Conservation (phyloP, 2,888 invertebrate genomes). For the Lasioglossum calceatum region DNA sequence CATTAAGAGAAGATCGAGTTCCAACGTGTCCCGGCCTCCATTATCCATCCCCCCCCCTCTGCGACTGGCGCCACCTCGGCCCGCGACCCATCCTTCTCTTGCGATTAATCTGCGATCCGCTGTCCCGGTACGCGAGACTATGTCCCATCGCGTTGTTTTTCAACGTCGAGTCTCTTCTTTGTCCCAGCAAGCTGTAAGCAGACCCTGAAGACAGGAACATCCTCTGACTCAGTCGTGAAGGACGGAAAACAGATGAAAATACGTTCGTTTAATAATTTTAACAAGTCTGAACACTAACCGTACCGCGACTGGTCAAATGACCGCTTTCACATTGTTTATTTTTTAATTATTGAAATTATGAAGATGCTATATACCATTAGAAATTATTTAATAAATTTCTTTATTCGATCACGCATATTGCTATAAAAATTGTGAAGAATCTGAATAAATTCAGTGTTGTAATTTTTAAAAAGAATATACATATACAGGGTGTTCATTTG, state of each 20-base stretch:
- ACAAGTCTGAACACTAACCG: too few species aligned
- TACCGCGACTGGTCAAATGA: too few species aligned
- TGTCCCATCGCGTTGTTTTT: not conserved
- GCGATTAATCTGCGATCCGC: not conserved
- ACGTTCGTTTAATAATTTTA: not conserved
- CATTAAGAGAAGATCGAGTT: conserved; percentile 23
- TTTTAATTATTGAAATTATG: too few species aligned
- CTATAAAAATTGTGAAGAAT: too few species aligned
- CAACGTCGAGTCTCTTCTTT: not conserved
- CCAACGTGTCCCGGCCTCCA: not conserved
- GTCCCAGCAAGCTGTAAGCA: not conserved
- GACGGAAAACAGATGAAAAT: not conserved
- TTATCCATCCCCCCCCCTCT: not conserved
- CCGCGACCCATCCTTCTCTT: not conserved
- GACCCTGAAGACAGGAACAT: not conserved
- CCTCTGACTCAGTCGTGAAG: not conserved
- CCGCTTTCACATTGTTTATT: too few species aligned
- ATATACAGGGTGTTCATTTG: too few species aligned
- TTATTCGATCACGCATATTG: too few species aligned
- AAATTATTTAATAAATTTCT: too few species aligned
- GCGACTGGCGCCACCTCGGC: not conserved
- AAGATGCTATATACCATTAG: too few species aligned
- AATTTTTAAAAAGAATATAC: too few species aligned
- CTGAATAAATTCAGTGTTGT: too few species aligned
- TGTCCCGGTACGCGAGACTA: not conserved